A percentile compares a stretch with the other conserved stretches of the same genome.
phyloP scores from a whole-genome alignment of 2,113 vertebrate genomes.

The Cavia porcellus region DNA sequence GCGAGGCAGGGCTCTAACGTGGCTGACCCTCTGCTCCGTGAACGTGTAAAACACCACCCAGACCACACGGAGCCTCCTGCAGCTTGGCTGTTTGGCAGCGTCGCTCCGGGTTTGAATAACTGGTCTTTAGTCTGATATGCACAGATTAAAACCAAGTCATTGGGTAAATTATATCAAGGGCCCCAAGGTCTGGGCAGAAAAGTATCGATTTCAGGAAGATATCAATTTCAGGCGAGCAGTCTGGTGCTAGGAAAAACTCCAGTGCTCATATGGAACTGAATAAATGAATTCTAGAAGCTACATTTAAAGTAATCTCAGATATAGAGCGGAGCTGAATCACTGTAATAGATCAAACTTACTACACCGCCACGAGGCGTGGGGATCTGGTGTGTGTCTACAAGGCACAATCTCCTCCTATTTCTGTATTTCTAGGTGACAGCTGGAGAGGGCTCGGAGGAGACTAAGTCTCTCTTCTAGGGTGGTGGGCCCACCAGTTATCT shows the following conservation, averaged over 20 bases:
- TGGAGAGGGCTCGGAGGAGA: neutral
- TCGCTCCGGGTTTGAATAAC: neutral
- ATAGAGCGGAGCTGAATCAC: neutral
- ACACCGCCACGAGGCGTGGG: accelerated
- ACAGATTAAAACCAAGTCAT: neutral
- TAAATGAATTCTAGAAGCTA: neutral
- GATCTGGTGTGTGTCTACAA: neutral
- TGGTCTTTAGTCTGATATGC: neutral
- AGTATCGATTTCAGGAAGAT: neutral
- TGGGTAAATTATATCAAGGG: neutral
- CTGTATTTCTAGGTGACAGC: neutral
- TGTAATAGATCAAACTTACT: neutral
- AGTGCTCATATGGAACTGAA: neutral
- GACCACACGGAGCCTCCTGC: too few species aligned
- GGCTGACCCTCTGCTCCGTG: neutral
- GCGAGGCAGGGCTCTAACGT: too few species aligned
- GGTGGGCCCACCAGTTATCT: neutral
- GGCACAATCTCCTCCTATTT: too few species aligned
- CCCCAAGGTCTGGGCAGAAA: too few species aligned
- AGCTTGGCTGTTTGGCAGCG: neutral
- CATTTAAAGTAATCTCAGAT: neutral
- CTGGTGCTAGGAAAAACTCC: neutral
- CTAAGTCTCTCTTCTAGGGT: neutral
- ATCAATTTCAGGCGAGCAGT: neutral
- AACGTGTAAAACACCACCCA: neutral